Evolutionary conservation across 2,888 invertebrate genomes (phyloP), one percentile per base, ranked within the genome.

Genomic region (Helicoverpa assulta): DNA sequence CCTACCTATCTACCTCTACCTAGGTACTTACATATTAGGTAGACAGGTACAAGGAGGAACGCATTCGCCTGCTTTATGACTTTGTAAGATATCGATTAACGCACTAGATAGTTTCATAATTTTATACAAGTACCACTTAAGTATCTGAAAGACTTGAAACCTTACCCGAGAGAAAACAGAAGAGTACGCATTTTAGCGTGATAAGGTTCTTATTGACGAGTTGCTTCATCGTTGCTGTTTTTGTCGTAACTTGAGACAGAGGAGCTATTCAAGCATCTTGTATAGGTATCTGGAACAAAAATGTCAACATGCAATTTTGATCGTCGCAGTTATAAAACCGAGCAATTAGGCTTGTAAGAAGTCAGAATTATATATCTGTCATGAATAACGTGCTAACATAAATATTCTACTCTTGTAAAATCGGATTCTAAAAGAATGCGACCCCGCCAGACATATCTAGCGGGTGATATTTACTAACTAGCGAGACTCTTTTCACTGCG

Each of bases 141-240:
- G 4, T 52, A 19, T 69, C 50, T 14, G 40, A 43, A n/a, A 73
- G n/a, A 21, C 10, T 1, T 67, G 60, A 68, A 60, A 60, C 85
- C 94, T 96, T 93, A 98, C 98, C 98, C 88, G 97, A 97, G 81
- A 98, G 97, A 89, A 98, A 98, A 86, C 98, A 96, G 94, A 98
- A 98, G 62, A 98, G 96, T 57, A 98, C 97, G 90, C 97, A 97
- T 96, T 98, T 98, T 74, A 98, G 96, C 73, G 98, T 97, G 80
- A 98, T 96, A 81, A 98, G 96, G 92, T 97, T 98, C 85, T 96
- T 96, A 91, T 98, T 98, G 86, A 97, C 92, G 70, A 93, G 83
- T 80, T 89, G 82, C 89, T 92, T 92, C 95, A 95, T 95, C 70
- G 88, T 91, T 83, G 59, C 47, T 63, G 70, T 66, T 81, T 78